phyloP scores from a whole-genome alignment of 2,888 invertebrate genomes.

The Scaptomyza tumidula region DNA sequence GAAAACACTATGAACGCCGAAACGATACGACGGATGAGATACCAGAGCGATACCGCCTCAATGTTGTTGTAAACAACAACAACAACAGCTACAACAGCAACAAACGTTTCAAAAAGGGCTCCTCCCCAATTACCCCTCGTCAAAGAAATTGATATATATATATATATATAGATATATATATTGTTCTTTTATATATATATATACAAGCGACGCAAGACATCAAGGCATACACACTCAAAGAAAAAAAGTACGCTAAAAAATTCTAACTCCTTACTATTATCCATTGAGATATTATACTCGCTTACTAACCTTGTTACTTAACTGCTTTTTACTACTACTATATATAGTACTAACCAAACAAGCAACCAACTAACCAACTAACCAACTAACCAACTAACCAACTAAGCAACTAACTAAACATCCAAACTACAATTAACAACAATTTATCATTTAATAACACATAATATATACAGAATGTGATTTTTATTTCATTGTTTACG shows the following conservation, averaged over 20 bases:
- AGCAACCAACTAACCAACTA: too few relatives aligned
- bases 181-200: too few relatives aligned
- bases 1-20: conserved; percentile 52
- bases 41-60: conserved; percentile 54
- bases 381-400: too few relatives aligned
- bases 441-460: too few relatives aligned
- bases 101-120: conserved; percentile 43
- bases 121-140: conserved; percentile 30
- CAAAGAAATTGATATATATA: too few relatives aligned
- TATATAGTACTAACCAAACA: background rate
- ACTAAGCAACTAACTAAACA: too few relatives aligned
- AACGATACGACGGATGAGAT: conserved; percentile 60
- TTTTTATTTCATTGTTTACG: too few relatives aligned
- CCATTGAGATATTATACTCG: background rate
- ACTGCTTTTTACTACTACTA: background rate
- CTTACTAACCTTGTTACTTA: too few relatives aligned
- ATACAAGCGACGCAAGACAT: conserved; percentile 38
- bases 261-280: conserved; percentile 20
- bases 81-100: conserved; percentile 52
- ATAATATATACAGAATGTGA: background rate
- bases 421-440: too few relatives aligned
- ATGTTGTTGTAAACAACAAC: conserved; percentile 56
- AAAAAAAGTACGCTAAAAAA: conserved; percentile 47
- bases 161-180: too few relatives aligned
- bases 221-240: conserved; percentile 45